phyloP scores from a whole-genome alignment of 2,888 invertebrate species.

The Ennomos fuscantarius region DNA sequence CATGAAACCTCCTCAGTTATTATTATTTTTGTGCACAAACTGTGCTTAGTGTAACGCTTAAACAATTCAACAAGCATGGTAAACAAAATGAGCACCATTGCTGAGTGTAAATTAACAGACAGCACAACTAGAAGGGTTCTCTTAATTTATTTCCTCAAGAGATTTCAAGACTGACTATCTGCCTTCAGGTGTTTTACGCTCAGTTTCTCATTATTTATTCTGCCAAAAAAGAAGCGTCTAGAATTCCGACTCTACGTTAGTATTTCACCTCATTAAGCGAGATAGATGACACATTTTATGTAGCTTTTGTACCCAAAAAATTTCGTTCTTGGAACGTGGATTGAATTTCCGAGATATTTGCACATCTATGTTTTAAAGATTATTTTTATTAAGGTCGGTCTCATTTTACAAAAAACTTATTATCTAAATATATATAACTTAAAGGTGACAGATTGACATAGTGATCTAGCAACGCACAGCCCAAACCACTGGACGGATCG shows the following conservation, averaged over 20 bases:
- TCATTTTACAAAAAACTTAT: neutral
- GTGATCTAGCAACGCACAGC: too few relatives aligned
- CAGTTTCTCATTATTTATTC: slow-evolving; percentile 38
- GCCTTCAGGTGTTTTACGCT: slow-evolving; percentile 33
- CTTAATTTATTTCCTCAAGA: slow-evolving; percentile 29
- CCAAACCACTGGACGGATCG: too few relatives aligned
- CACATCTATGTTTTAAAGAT: slow-evolving; percentile 21
- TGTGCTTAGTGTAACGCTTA: neutral
- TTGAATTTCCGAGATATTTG: slow-evolving; percentile 34
- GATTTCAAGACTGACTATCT: slow-evolving; percentile 28
- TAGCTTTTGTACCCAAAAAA: slow-evolving; percentile 10
- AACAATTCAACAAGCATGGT: slow-evolving; percentile 8
- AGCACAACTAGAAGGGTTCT: slow-evolving; percentile 18
- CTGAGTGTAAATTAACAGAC: slow-evolving; percentile 18
- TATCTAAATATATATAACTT: neutral
- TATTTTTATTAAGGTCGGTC: neutral
- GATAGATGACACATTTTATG: slow-evolving; percentile 34
- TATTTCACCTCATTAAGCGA: slow-evolving; percentile 37
- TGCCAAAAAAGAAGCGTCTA: slow-evolving; percentile 28
- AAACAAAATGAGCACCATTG: slow-evolving; percentile 17
- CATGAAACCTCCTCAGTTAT: too few relatives aligned
- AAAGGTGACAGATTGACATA: too few relatives aligned
- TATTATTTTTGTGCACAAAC: too few relatives aligned
- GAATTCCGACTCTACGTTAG: slow-evolving; percentile 27
- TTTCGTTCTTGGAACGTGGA: slow-evolving; percentile 21